Evolutionary conservation across 2,797 vertebrate genomes (phyloP).

Genomic region (Trematomus bernacchii): DNA sequence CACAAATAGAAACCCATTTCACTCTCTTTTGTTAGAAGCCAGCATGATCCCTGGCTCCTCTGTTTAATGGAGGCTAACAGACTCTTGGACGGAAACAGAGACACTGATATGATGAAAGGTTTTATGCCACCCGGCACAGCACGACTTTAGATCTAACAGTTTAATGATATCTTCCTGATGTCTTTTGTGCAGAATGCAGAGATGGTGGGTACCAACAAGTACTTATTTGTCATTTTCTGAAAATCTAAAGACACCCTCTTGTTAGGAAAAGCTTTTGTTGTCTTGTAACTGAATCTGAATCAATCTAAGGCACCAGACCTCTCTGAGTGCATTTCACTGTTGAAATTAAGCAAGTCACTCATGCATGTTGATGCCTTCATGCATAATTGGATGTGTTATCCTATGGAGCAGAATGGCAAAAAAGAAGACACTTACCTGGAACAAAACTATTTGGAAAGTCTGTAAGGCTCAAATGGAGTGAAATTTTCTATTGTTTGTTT

Average conservation of each 20-base stretch:
- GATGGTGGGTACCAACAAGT: slow-evolving; percentile 38
- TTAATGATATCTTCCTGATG: slow-evolving; percentile 57
- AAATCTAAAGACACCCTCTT: slow-evolving; percentile 70
- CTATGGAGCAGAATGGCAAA: slow-evolving; percentile 8
- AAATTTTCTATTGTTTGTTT: neutral
- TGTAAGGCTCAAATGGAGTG: neutral
- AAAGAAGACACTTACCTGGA: slow-evolving; percentile 15
- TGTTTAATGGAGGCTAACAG: slow-evolving; percentile 57
- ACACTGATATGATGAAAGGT: slow-evolving; percentile 61
- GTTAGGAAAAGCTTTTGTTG: slow-evolving; percentile 74
- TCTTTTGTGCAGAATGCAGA: slow-evolving; percentile 35
- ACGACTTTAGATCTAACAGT: slow-evolving; percentile 47
- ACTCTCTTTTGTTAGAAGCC: slow-evolving; percentile 13
- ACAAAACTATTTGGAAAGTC: slow-evolving; percentile 11
- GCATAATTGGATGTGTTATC: slow-evolving; percentile 30
- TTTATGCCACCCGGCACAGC: slow-evolving; percentile 17
- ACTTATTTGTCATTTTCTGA: slow-evolving; percentile 72
- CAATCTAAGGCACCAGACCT: slow-evolving; percentile 53
- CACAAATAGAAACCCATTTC: slow-evolving; percentile 11
- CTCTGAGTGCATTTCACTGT: slow-evolving; percentile 55
- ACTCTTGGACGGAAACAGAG: slow-evolving; percentile 49
- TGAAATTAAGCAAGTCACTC: slow-evolving; percentile 48
- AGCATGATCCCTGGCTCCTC: slow-evolving; percentile 33
- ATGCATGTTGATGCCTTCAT: slow-evolving; percentile 61
- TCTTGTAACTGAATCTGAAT: slow-evolving; percentile 61